Base-by-base conservation (phyloP, 1,140 invertebrate species). In the Drosophila quadrilineata region DNA sequence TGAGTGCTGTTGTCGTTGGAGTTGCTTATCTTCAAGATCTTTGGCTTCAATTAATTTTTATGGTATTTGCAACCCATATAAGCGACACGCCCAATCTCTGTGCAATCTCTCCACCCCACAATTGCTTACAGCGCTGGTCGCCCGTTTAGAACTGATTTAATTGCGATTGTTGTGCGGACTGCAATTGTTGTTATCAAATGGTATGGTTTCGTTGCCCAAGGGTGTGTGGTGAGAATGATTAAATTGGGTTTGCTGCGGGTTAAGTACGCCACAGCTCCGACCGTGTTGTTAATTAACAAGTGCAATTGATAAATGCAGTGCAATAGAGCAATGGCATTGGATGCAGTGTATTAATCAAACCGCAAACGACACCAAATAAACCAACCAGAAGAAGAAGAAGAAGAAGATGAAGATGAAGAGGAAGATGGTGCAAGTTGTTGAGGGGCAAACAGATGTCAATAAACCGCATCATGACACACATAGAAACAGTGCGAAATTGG, bases 101-200 rank as follows among this genome's bases (percentile, higher is more conserved):
- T 22, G 14, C n/a, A 36, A 22, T 19, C 57, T 3, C 8, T 35
- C 2, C 6, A 1, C 28, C 6, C 12, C n/a, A 5, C 58, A 80
- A 68, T 84, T 76, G 75, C 56, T 50, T 63, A 52, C 64, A 63
- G n/a, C n/a, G n/a, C 41, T 54, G 54, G 52, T 69, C 65, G 76
- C 77, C 69, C 69, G 59, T 77, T 82, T 82, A 73, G 73, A 82
- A 84, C 77, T 73, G 77, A 82, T 82, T 82, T 82, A 82, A 82
- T 82, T 82, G 77, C 77, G 77, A 73, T 77, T 82, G 77, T 73
- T 59, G 24, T 31, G 65, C 60, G n/a, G 33, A 76, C 76, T 84
- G 76, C 76, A 80, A 80, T 76, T 84, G 76, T n/a, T n/a, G n/a
- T 84, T 80, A 84, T 80, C 72, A 57, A 62, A 71, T n/a, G n/a